phyloP scores from a whole-genome alignment of 2,797 vertebrate genomes.

The Oreochromis mossambicus region DNA sequence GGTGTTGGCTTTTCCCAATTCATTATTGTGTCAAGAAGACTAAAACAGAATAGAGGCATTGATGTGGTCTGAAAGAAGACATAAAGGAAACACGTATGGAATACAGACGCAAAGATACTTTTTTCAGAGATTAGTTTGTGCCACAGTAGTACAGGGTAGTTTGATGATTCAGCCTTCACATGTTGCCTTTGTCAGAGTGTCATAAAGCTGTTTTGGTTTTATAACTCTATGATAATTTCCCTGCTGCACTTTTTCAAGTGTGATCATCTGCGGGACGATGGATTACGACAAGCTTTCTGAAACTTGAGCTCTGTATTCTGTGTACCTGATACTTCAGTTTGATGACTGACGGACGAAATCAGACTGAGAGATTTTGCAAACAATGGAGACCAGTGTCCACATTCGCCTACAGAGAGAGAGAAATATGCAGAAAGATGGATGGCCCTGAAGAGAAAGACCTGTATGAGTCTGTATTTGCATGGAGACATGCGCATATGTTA shows the following conservation, averaged over 20 bases:
- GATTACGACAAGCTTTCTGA: neutral
- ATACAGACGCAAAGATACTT: neutral
- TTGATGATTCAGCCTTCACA: neutral
- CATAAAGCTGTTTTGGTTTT: conserved; percentile 17
- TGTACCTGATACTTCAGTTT: conserved; percentile 19
- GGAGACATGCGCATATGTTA: neutral
- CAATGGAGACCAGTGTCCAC: conserved; percentile 19
- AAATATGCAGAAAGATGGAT: neutral
- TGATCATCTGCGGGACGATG: neutral
- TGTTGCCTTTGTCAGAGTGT: neutral
- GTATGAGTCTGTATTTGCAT: neutral
- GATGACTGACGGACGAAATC: conserved; percentile 26
- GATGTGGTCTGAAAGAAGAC: neutral
- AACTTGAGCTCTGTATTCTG: conserved; percentile 9
- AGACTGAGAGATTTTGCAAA: neutral
- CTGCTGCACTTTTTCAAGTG: neutral
- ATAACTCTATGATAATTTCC: neutral
- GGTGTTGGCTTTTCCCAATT: neutral
- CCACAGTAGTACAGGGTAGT: neutral
- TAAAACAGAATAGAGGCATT: neutral
- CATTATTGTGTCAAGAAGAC: neutral
- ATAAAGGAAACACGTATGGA: fast-evolving
- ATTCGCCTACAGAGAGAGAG: neutral
- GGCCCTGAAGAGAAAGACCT: neutral
- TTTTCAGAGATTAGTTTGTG: neutral